Evolutionary conservation across 1,140 invertebrate genomes (phyloP).

Genomic region (Ctenoplectra terminalis): DNA sequence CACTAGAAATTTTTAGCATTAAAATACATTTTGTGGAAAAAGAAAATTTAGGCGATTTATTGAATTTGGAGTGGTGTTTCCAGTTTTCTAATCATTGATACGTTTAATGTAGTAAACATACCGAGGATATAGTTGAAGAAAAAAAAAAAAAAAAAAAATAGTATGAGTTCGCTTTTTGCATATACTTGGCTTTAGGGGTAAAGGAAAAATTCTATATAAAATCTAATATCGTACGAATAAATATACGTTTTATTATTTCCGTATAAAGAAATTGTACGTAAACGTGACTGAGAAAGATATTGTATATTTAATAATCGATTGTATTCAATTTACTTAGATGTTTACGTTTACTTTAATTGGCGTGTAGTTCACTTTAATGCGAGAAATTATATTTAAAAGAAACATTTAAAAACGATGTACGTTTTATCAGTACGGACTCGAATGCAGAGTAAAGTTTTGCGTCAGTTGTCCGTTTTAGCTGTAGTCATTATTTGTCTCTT

Average conservation of each 20-base stretch:
- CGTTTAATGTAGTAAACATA: too few species aligned
- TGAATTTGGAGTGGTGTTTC: conserved; percentile 43
- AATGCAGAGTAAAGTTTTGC: neutral
- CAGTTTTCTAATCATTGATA: conserved; percentile 20
- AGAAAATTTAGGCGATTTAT: conserved; percentile 18
- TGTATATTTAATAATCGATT: neutral
- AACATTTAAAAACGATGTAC: conserved; percentile 14
- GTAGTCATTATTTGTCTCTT: conserved; percentile 42
- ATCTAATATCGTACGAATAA: neutral
- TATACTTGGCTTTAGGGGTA: neutral
- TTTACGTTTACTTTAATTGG: conserved; percentile 32
- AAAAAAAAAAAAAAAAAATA: too few species aligned
- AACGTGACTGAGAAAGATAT: conserved; percentile 26
- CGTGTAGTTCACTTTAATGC: conserved; percentile 40
- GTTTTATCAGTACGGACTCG: conserved; percentile 9
- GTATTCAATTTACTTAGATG: conserved; percentile 14
- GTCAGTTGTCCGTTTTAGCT: conserved; percentile 39
- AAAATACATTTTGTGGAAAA: conserved; percentile 11
- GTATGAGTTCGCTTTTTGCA: neutral
- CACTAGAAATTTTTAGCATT: too few species aligned
- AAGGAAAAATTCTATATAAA: neutral
- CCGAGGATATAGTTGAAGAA: neutral
- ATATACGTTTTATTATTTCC: conserved; percentile 27
- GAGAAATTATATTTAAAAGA: too few species aligned
- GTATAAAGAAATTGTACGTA: too few species aligned